Base-by-base conservation (phyloP, 2,888 invertebrate species). In the Heterodera filipjevi region DNA sequence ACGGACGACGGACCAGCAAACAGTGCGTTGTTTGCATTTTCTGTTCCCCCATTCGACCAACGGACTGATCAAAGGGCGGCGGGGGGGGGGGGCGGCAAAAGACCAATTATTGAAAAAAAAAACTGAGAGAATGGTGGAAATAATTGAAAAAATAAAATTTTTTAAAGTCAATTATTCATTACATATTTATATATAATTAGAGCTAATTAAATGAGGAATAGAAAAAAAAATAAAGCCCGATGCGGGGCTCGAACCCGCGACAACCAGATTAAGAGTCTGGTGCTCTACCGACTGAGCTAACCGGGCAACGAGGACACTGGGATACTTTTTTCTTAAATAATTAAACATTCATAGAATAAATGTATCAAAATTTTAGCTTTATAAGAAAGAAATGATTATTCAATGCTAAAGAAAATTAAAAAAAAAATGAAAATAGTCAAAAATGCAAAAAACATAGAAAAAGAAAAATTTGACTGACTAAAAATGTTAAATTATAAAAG, bases 271-370 rank as follows among this genome's bases (percentile, higher is more conserved):
- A 84, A 84, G 84, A 84, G 84, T 84, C 84, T 84, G 84, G 84
- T 84, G 84, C 84, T 84, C 84, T 84, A 84, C 84, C 84, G 84
- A 84, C 84, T 84, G 84, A 84, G 84, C 84, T 84, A 84, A 83
- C 84, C 84, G 80, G 83, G 80, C 82, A 44, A 59, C 59, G 8
- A n/a, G 2, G 3, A 1, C 1, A 3, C 0, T 27, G 1, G 6
- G 27, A 27, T 59, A 59, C 1, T 59, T n/a, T 10, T 39, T 39
- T 10, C 10, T 6, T 39, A 39, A 39, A 39, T 39, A 39, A 10
- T 6, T 39, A 39, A 39, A 39, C 12, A 10, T 39, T 10, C 39
- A 12, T n/a, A n/a, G n/a, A n/a, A n/a, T n/a, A n/a, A n/a, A n/a
- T n/a, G n/a, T n/a, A n/a, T n/a, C n/a, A n/a, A n/a, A n/a, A n/a